Evolutionary conservation across 2,888 invertebrate genomes (phyloP).

Genomic region (Lepeophtheirus nordmannii): DNA sequence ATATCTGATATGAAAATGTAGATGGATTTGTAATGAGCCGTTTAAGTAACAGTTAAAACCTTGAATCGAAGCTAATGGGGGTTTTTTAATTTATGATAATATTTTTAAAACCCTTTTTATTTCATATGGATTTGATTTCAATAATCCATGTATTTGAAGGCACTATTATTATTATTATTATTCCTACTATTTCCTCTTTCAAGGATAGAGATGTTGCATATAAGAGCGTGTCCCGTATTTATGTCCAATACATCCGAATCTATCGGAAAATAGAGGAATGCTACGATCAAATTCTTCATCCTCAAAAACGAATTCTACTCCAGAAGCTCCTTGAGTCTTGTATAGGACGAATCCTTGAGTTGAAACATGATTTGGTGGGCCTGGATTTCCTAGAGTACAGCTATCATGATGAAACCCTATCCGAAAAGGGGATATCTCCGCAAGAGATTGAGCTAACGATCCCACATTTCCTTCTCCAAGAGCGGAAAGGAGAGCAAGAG

Average conservation of each 20-base stretch:
- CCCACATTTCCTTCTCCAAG: not conserved
- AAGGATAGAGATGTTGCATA: slow-evolving; percentile 19
- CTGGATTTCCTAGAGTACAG: slow-evolving; percentile 12
- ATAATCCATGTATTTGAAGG: no score
- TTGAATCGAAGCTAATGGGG: no score
- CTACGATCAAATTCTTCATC: slow-evolving; percentile 80
- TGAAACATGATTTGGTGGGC: slow-evolving; percentile 41
- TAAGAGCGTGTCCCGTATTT: slow-evolving; percentile 37
- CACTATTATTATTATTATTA: no score
- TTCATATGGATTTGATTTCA: no score
- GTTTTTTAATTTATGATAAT: no score
- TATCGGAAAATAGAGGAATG: slow-evolving; percentile 58
- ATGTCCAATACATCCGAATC: slow-evolving; percentile 62
- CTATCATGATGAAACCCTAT: slow-evolving; percentile 14
- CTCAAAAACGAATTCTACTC: slow-evolving; percentile 72
- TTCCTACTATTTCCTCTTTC: not conserved
- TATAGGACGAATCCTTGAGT: slow-evolving; percentile 65
- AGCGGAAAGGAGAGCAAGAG: not conserved
- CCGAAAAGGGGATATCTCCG: not conserved
- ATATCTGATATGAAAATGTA: no score
- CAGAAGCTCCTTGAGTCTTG: slow-evolving; percentile 54
- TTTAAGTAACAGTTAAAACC: no score
- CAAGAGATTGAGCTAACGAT: slow-evolving; percentile 6
- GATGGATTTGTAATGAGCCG: no score
- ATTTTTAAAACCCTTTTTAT: no score